Base-by-base conservation (phyloP, 2,797 vertebrate species). In the Gadopsis bispinosus region DNA sequence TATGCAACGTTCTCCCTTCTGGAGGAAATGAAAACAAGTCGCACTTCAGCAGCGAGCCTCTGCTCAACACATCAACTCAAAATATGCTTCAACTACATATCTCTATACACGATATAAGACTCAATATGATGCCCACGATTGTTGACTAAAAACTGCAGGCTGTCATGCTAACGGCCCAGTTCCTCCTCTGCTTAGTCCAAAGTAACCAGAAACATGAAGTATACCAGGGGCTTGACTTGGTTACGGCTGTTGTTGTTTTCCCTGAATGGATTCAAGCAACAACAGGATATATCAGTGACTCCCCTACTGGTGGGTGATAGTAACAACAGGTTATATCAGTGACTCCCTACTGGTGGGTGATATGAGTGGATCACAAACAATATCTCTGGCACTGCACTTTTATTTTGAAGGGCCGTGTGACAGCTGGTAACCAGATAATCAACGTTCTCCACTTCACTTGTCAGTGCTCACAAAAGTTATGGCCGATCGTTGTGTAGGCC, bases 51-150 rank as follows among this genome's bases (percentile, higher is more conserved):
- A 33, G 17, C 10, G 3, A 20, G 43, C 29, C 19, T 47, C 53
- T 47, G 41, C 31, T 37, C 37, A 73, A 47, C 45, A 37, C 37
- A 45, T 69, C 39, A 22, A n/a, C 39, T 45, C 66, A 31, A 55
- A 58, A 47, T 16, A 37, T 2, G 33, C 33, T 33, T 37, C 37
- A 37, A 10, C 37, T 37, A 47, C 16, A 45, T 45, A 45, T 17
- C 17, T 47, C 45, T 19, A 26, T 26, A 26, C 26, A 26, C 26
- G 26, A 26, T 26, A 26, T 26, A 26, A 26, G 26, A 26, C 26
- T 26, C 14, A 12, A 41, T 45, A 5, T 45, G 43, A 45, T 17
- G 41, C 14, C 12, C 14, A 13, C 11, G 2, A 43, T 14, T 43
- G 43, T 16, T 45, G 12, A 45, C 43, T 45, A 45, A 5, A 53